phyloP scores from a whole-genome alignment of 2,113 vertebrate genomes.

The Heterotis niloticus region DNA sequence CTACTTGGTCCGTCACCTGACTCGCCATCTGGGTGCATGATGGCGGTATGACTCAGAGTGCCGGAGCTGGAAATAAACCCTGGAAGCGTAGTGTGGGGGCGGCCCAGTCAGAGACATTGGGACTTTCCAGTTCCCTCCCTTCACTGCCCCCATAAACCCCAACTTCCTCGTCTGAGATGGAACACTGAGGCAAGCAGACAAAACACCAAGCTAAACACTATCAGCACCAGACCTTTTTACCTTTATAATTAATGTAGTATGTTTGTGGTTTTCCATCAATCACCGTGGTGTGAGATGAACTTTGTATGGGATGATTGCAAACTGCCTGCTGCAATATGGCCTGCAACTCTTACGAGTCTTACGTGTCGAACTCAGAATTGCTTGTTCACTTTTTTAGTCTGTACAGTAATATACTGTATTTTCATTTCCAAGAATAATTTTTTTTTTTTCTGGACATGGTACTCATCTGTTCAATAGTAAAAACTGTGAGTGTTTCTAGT shows the following conservation, averaged over 20 bases:
- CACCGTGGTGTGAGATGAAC: neutral
- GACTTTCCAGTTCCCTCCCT: conserved; percentile 59
- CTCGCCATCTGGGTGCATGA: conserved; percentile 34
- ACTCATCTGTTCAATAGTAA: no score
- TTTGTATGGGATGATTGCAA: no score
- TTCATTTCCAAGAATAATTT: no score
- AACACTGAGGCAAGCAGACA: neutral
- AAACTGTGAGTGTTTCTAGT: no score
- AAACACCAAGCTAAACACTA: neutral
- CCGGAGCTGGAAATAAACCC: conserved; percentile 35
- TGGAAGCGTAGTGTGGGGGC: conserved; percentile 37
- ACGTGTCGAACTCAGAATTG: no score
- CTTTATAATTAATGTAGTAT: neutral
- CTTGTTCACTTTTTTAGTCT: neutral
- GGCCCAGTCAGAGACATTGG: conserved; percentile 46
- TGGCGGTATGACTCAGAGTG: conserved; percentile 40
- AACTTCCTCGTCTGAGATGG: conserved; percentile 25
- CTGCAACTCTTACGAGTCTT: no score
- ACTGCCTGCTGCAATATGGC: no score
- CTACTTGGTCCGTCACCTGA: conserved; percentile 37
- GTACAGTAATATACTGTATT: no score
- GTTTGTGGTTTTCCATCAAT: conserved; percentile 2
- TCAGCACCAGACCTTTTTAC: neutral
- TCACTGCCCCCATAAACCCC: conserved; percentile 18
- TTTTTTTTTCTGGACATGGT: no score